Base-by-base conservation (phyloP, 2,797 vertebrate species). In the Amblyopsis hoosieri region DNA sequence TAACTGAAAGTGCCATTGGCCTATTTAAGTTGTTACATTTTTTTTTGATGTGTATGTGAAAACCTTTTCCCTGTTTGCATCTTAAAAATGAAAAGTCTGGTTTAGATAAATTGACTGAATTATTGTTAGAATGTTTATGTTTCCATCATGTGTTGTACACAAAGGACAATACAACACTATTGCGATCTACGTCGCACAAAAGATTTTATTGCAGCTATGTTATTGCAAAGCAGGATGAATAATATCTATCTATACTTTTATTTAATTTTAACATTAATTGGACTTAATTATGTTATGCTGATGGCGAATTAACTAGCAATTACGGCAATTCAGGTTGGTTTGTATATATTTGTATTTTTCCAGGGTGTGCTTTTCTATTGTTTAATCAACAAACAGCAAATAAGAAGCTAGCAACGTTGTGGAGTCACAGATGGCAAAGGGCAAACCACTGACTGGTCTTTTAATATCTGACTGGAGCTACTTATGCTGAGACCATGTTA, bases 1-100 rank as follows among this genome's bases (percentile, higher is more conserved):
- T 51, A 12, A 13, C 15, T 66, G 64, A 59, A 59, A 53, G 59
- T 23, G 23, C 23, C 53, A 59, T 9, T 37, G 7, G 37, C 37
- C 1, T 37, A 7, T 50, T n/a, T 47, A 23, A 45, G 42, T 65
- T 57, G 46, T 55, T 37, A 2, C 12, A 13, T 64, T 45, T 54
- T 62, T 9, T 37, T 47, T 31, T 45, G 15, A 65, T 58, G 37
- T 58, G 17, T 23, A 23, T 45, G 53, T 53, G 52, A 52, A 45
- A 33, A 48, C 11, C 42, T 46, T 37, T 12, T 50, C 11, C 9
- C 29, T 46, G 12, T 66, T n/a, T 17, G 17, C 12, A 17, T 14
- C 6, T 53, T 46, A 12, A 29, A 10, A 15, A 50, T 52, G n/a
- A 15, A 14, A 51, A 46, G 23, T n/a, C 12, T 12, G 31, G 37